phyloP scores from a whole-genome alignment of 2,113 vertebrate genomes.

The Condylura cristata region DNA sequence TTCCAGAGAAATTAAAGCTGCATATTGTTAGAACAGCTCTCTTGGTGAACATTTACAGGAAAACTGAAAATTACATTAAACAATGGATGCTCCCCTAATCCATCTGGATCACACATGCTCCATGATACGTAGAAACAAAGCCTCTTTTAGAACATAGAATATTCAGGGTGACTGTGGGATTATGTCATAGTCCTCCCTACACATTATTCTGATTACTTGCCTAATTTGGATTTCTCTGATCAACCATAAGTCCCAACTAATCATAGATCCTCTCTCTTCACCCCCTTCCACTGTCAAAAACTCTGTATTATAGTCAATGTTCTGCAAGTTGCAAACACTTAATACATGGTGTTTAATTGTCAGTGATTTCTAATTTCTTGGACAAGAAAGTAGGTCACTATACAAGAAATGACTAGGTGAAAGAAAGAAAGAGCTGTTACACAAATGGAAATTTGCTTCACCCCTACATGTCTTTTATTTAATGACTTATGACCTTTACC shows the following conservation, averaged over 20 bases:
- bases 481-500: not conserved
- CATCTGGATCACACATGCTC: slow-evolving; percentile 72
- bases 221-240: slow-evolving; percentile 55
- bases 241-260: not conserved
- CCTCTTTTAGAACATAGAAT: slow-evolving; percentile 48
- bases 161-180: slow-evolving; percentile 39
- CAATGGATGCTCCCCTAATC: slow-evolving; percentile 23
- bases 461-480: not conserved
- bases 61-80: slow-evolving; percentile 29
- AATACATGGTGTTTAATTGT: not conserved
- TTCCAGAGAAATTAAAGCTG: slow-evolving; percentile 10
- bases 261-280: not conserved
- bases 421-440: not conserved
- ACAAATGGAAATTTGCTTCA: not conserved
- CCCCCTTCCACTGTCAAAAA: not conserved
- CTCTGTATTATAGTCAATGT: not conserved
- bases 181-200: slow-evolving; percentile 41
- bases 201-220: slow-evolving; percentile 53
- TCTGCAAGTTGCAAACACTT: not conserved
- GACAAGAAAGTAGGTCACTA: not conserved
- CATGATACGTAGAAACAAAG: not conserved
- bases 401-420: not conserved
- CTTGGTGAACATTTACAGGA: slow-evolving; percentile 13
- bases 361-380: not conserved
- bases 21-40: not conserved